A percentile compares a stretch with the other conserved stretches of the same genome.
phyloP scores from a whole-genome alignment of 1,140 invertebrate genomes.

The Agrypnia vestita region DNA sequence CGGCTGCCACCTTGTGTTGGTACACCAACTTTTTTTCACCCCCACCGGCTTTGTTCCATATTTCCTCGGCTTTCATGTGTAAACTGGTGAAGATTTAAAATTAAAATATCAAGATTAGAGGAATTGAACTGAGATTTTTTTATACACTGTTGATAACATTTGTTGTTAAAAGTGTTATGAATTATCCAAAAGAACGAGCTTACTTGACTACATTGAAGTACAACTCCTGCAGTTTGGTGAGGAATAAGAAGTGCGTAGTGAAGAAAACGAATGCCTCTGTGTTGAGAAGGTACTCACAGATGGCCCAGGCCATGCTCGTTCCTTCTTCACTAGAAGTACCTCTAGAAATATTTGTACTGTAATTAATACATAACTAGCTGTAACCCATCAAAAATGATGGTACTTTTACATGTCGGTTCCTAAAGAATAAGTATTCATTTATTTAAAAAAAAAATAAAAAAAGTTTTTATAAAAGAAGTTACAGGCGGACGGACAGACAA shows the following conservation, averaged over 20 bases:
- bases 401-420: no score
- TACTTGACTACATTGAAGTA: conserved; percentile 89
- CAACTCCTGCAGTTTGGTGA: conserved; percentile 82
- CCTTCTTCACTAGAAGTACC: conserved; percentile 89
- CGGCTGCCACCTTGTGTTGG: conserved; percentile 67
- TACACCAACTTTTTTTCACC: conserved; percentile 64
- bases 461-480: no score
- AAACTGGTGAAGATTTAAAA: conserved; percentile 60
- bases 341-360: conserved; percentile 63
- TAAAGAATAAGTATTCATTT: no score
- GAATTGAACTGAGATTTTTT: not conserved
- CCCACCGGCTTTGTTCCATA: conserved; percentile 46
- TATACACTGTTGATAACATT: not conserved
- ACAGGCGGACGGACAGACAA: no score
- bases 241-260: conserved; percentile 86
- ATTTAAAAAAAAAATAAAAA: no score
- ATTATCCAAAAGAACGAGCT: conserved; percentile 58
- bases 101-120: conserved; percentile 11
- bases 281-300: conserved; percentile 83
- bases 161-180: not conserved
- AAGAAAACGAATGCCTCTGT: conserved; percentile 85
- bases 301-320: conserved; percentile 85
- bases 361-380: no score
- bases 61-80: conserved; percentile 65
- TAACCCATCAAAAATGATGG: no score